Percentiles rank a stretch among this genome's conserved stretches.
Evolutionary conservation across 2,113 vertebrate genomes (phyloP).

Genomic region (Paramisgurnus dabryanus): DNA sequence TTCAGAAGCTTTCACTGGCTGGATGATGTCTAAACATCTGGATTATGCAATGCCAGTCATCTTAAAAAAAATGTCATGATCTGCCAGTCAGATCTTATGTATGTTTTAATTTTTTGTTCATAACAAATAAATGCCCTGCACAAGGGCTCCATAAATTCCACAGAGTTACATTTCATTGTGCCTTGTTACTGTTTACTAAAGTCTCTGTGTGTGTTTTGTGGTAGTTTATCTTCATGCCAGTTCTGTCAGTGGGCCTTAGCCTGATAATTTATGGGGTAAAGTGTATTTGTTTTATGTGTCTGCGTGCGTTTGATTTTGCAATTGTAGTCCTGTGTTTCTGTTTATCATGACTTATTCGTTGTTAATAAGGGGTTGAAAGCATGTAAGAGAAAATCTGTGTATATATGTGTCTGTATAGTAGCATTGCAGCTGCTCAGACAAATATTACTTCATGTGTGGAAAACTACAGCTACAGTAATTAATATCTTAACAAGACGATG

Average conservation of each 20-base stretch:
- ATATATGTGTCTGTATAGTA: constrained; percentile 44
- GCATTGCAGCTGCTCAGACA: constrained; percentile 60
- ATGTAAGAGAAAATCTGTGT: not conserved
- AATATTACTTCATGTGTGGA: constrained; percentile 56
- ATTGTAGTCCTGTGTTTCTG: not conserved
- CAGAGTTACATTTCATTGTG: not conserved
- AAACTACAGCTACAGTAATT: constrained; percentile 56
- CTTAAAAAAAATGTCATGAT: not conserved
- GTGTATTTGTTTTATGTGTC: not conserved
- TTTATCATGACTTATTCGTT: constrained; percentile 16
- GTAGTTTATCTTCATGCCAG: not conserved
- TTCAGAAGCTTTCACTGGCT: not conserved
- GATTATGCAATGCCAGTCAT: not conserved
- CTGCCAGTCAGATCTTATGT: not conserved
- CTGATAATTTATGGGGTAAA: not conserved
- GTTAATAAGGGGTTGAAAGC: constrained; percentile 3
- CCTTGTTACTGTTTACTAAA: not conserved
- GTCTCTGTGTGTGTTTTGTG: constrained; percentile 7
- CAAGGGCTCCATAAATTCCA: not conserved
- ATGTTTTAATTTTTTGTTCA: not conserved
- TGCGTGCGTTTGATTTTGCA: not conserved
- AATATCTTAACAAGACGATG: constrained; percentile 63
- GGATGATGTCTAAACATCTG: constrained; percentile 1
- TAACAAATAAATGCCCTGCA: not conserved
- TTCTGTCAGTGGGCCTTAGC: not conserved